Conservation (phyloP, 2,113 vertebrate species). For the Opisthocomus hoazin region DNA sequence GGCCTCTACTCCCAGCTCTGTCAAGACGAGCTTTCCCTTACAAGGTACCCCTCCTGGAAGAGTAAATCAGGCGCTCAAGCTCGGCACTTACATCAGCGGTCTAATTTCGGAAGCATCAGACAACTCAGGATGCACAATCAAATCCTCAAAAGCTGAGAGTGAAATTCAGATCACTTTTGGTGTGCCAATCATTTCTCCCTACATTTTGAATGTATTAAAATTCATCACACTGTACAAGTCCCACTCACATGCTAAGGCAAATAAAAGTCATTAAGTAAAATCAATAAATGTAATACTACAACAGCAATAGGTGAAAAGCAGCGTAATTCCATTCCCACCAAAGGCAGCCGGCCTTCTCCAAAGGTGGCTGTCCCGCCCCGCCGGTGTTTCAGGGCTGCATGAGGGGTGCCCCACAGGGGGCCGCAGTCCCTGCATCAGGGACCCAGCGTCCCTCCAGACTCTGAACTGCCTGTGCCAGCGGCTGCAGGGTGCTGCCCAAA, state of each 20-base stretch:
- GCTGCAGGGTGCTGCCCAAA: background rate
- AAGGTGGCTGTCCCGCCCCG: background rate
- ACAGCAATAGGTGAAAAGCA: rapidly evolving
- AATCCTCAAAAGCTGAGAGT: background rate
- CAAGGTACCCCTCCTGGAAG: background rate
- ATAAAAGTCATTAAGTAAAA: background rate
- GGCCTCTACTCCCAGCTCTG: background rate
- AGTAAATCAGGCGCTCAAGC: background rate
- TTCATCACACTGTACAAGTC: background rate
- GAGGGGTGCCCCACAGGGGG: background rate
- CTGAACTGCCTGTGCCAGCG: background rate
- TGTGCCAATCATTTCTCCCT: background rate
- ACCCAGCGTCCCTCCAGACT: background rate
- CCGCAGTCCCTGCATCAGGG: background rate
- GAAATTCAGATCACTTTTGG: background rate
- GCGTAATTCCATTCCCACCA: background rate
- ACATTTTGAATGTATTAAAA: background rate
- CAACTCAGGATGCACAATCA: background rate
- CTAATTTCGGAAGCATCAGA: background rate
- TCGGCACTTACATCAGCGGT: background rate
- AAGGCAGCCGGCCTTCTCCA: background rate
- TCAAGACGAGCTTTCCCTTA: background rate
- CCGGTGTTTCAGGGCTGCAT: background rate
- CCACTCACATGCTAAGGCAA: background rate
- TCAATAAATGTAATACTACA: background rate